These are phyloP conservation scores for Antennarius striatus DNA, from an alignment of 2,113 vertebrate species.

Conservation along the genomic window DNA sequence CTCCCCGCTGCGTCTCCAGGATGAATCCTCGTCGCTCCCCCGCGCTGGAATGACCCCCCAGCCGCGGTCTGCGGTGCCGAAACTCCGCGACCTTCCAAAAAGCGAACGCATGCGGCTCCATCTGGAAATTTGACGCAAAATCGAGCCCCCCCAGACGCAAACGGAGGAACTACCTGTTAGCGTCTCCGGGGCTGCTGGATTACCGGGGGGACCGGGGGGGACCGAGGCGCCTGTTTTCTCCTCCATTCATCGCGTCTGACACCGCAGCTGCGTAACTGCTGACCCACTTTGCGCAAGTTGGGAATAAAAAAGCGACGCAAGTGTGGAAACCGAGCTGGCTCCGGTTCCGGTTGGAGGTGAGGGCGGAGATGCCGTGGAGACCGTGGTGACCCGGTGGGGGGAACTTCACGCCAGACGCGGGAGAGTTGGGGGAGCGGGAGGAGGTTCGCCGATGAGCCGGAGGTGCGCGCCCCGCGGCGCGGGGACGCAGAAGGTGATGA, in stretches of 20 bases:
- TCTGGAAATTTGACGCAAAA: conserved; percentile 20
- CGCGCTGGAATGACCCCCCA: not conserved
- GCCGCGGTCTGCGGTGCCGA: conserved; percentile 17
- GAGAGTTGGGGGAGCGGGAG: not conserved
- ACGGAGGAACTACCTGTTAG: conserved; percentile 65
- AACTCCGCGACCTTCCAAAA: conserved; percentile 23
- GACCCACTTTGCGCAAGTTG: conserved; percentile 50
- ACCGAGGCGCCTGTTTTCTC: no score
- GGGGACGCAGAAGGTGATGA: conserved; percentile 51
- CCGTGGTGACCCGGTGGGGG: conserved; percentile 1
- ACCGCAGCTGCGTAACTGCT: not conserved
- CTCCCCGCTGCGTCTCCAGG: no score
- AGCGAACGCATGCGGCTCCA: not conserved
- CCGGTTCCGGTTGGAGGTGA: not conserved
- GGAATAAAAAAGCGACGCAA: not conserved
- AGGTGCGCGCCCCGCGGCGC: conserved; percentile 7
- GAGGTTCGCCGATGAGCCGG: conserved; percentile 20
- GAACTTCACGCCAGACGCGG: not conserved
- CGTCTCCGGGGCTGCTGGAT: conserved; percentile 14
- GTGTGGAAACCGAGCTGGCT: not conserved
- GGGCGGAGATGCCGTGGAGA: conserved; percentile 20
- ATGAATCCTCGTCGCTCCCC: not conserved
- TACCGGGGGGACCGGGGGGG: not conserved
- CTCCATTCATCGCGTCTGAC: no score
- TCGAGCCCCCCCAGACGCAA: no score